These are phyloP conservation scores for Ianthella basta DNA, from an alignment of 37 sponge, comb jelly and placozoan genomes.

Conservation along the genomic window DNA sequence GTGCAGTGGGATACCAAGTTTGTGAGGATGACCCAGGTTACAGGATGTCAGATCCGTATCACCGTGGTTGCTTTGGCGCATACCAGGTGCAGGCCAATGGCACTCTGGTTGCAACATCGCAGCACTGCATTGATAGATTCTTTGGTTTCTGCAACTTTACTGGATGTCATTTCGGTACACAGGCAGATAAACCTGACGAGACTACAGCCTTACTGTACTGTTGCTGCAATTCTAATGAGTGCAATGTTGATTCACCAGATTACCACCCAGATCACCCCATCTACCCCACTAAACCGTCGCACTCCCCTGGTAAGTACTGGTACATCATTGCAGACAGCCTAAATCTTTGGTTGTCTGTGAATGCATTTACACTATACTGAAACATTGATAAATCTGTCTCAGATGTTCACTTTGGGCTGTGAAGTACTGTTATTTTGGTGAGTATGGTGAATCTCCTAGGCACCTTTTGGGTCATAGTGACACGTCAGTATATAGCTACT, in stretches of 20 bases:
- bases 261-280: slow-evolving; percentile 2
- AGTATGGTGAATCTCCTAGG: too few species aligned
- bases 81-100: neutral
- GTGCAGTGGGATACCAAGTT: neutral
- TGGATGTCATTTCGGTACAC: neutral
- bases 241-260: neutral
- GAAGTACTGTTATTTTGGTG: too few species aligned
- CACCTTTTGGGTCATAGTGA: too few species aligned
- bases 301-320: neutral
- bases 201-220: neutral
- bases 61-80: neutral
- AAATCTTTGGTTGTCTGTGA: too few species aligned
- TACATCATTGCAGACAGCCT: too few species aligned
- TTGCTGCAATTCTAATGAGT: slow-evolving; percentile 16
- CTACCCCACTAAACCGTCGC: neutral
- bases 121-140: neutral
- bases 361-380: too few species aligned
- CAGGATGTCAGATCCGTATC: neutral
- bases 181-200: neutral
- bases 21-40: neutral
- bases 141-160: neutral
- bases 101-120: neutral
- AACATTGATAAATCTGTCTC: too few species aligned
- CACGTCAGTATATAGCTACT: too few species aligned
- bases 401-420: too few species aligned